Conservation (phyloP, 2,113 vertebrate genomes). For the Aepyceros melampus region DNA sequence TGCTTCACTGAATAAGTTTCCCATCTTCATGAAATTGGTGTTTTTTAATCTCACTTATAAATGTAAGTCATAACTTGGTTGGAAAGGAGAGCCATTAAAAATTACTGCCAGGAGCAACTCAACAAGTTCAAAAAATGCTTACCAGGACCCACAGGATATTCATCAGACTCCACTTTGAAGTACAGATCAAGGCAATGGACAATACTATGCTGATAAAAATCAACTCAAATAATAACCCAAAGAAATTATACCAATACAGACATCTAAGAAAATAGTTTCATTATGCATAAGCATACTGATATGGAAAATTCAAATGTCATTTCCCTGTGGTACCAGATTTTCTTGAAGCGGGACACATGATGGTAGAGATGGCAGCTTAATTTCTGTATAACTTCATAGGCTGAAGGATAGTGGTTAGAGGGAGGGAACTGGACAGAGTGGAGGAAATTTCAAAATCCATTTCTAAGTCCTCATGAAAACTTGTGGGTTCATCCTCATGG, state of each 20-base stretch:
- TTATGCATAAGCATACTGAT: background rate
- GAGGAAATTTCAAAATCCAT: background rate
- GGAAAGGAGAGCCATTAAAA: background rate
- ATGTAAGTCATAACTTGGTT: background rate
- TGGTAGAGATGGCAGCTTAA: background rate
- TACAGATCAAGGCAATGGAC: background rate
- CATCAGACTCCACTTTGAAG: background rate
- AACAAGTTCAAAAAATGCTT: background rate
- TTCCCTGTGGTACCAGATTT: background rate
- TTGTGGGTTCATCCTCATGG: background rate
- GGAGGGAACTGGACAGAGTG: accelerated
- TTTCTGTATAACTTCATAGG: background rate
- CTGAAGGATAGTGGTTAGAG: background rate
- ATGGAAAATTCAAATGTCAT: background rate
- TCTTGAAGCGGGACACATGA: background rate
- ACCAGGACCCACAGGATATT: background rate
- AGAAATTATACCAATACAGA: background rate
- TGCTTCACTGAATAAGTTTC: background rate
- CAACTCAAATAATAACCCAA: background rate
- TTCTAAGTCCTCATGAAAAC: background rate
- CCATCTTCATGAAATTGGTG: background rate
- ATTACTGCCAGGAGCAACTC: background rate
- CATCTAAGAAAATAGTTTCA: background rate
- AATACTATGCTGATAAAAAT: background rate
- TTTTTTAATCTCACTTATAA: background rate